Evolutionary conservation across 2,797 vertebrate genomes (phyloP).

Genomic region (Sebastes trivittatus): DNA sequence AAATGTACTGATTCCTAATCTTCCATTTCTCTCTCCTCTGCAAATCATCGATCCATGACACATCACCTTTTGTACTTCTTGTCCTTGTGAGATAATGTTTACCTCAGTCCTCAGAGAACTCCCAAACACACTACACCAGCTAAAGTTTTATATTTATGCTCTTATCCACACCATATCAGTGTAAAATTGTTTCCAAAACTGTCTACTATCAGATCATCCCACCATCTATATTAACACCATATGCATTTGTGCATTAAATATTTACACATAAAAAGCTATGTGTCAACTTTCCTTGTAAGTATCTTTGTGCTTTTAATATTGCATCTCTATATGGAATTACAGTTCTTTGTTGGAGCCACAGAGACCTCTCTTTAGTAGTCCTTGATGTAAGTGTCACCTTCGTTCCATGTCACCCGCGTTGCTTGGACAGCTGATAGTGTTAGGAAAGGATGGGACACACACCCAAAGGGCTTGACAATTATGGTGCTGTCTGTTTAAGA

Average conservation of each 20-base stretch:
- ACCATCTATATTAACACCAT: not conserved
- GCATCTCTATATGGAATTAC: not conserved
- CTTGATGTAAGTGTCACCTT: not conserved
- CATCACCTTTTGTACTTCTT: not conserved
- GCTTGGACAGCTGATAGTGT: slow-evolving; percentile 8
- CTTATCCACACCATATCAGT: not conserved
- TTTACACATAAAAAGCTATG: not conserved
- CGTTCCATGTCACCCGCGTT: not conserved
- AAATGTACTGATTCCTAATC: not conserved
- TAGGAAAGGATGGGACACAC: not conserved
- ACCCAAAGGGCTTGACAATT: not conserved
- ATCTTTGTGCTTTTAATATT: not conserved
- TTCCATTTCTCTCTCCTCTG: not conserved
- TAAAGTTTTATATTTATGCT: not conserved
- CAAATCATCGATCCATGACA: not conserved
- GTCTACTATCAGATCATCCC: not conserved
- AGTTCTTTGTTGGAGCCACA: not conserved
- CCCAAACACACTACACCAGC: not conserved
- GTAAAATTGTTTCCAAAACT: not conserved
- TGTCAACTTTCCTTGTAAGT: not conserved
- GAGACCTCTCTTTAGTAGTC: not conserved
- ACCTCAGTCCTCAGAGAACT: not conserved
- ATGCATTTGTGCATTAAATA: not conserved
- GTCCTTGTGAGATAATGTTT: not conserved
- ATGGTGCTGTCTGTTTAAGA: not conserved